Evolutionary conservation across 2,797 vertebrate species (phyloP), one percentile per base, ranked within the genome.

Genomic region (Champsocephalus esox): DNA sequence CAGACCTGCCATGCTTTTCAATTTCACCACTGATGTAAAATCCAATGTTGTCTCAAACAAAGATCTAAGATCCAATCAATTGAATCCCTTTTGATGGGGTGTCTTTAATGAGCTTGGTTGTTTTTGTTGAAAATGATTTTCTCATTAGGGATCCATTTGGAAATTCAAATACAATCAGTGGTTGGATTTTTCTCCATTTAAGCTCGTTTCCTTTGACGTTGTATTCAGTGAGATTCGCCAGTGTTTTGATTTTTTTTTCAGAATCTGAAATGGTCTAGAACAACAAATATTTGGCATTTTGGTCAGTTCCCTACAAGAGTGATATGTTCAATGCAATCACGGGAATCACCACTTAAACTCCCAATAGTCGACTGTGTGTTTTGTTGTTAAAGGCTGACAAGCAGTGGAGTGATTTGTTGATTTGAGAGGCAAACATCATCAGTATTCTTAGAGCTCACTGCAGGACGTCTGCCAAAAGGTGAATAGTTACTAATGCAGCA

Each of bases 21-120:
- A 83, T 77, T 55, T 55, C 12, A 45, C n/a, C 55, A 46, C 5
- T 81, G 21, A 60, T 12, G 32, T 56, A 63, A 66, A 80, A 77
- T 79, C 58, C 57, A 73, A 73, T 83, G 74, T 86, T 50, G 62
- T 67, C 73, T 72, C 65, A 48, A 75, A 66, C 75, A 83, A 82
- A 71, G 38, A 66, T 49, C 51, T 4, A 2, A 45, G 55, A 77
- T 73, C 28, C 43, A 66, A 80, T 84, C 78, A 21, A 48, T 74
- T 66, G 49, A 81, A 86, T 77, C 45, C 13, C 1, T 41, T 81
- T 62, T 78, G 81, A 74, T 75, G 56, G 64, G 50, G 75, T 58
- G 56, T 43, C 21, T 71, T 71, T 64, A 68, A 80, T 65, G 16
- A 73, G 55, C 9, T 52, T 9, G 55, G 24, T 32, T 66, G 55